A percentile compares a stretch with the other conserved stretches of the same genome.
Conservation (phyloP, 2,888 invertebrate species). For the Yponomeuta evonymella region DNA sequence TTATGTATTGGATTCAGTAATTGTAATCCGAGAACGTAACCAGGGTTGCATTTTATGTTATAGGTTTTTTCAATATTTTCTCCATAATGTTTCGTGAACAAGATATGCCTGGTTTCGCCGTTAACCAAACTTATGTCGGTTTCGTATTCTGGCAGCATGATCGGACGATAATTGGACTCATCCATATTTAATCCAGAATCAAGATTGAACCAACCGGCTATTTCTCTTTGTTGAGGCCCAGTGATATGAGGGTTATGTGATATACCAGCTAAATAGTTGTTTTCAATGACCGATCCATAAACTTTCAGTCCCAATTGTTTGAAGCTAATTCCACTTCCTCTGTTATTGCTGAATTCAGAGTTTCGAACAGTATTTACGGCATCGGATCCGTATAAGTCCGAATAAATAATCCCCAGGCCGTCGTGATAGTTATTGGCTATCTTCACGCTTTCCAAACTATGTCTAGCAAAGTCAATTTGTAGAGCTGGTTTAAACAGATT, state of each 20-base stretch:
- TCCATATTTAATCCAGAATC: slow-evolving; percentile 79
- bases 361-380: slow-evolving; percentile 88
- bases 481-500: slow-evolving; percentile 91
- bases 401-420: slow-evolving; percentile 95
- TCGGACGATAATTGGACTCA: slow-evolving; percentile 84
- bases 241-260: slow-evolving; percentile 93
- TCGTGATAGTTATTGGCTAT: slow-evolving; percentile 92
- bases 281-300: slow-evolving; percentile 85
- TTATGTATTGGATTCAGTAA: slow-evolving; percentile 93
- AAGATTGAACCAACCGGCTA: slow-evolving; percentile 93
- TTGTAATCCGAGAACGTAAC: slow-evolving; percentile 91
- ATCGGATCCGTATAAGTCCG: slow-evolving; percentile 93
- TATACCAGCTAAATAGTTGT: slow-evolving; percentile 91
- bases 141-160: slow-evolving; percentile 81
- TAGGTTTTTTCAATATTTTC: slow-evolving; percentile 76
- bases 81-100: slow-evolving; percentile 80
- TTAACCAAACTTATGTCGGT: slow-evolving; percentile 79
- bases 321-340: slow-evolving; percentile 92
- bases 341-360: slow-evolving; percentile 89
- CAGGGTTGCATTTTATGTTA: slow-evolving; percentile 83
- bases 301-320: slow-evolving; percentile 91
- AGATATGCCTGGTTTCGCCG: slow-evolving; percentile 86
- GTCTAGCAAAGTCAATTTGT: slow-evolving; percentile 90
- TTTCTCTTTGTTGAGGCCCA: slow-evolving; percentile 89
- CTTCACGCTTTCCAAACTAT: slow-evolving; percentile 87